phyloP scores from a whole-genome alignment of 2,888 invertebrate genomes.

The Hirtodrosophila duncani region DNA sequence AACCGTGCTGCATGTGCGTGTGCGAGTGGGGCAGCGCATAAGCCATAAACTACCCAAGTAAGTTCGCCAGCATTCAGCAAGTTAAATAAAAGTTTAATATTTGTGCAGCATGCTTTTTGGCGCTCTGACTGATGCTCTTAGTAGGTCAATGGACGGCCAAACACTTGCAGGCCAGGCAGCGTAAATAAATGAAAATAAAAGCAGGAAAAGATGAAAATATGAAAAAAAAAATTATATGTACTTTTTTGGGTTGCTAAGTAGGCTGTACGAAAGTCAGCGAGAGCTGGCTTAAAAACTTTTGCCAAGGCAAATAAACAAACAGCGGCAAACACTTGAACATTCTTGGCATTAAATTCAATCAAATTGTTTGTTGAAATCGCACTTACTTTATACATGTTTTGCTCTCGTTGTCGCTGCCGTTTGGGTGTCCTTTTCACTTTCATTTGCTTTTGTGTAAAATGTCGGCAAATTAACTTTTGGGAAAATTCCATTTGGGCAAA shows the following conservation, averaged over 20 bases:
- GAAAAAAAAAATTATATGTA: slow-evolving; percentile 13
- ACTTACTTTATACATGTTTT: not conserved
- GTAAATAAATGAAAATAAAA: slow-evolving; percentile 17
- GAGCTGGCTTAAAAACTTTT: slow-evolving; percentile 16
- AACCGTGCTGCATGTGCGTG: too few relatives aligned
- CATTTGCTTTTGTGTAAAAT: slow-evolving; percentile 12
- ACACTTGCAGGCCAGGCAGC: not conserved
- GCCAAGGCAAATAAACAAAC: slow-evolving; percentile 11
- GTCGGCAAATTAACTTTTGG: slow-evolving; percentile 49
- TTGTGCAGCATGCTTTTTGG: slow-evolving; percentile 37
- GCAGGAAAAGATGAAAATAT: slow-evolving; percentile 3
- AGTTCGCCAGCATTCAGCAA: not conserved
- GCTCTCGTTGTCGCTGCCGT: not conserved
- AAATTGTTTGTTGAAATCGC: slow-evolving; percentile 11
- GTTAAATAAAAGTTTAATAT: slow-evolving; percentile 28
- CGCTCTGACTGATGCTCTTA: slow-evolving; percentile 26
- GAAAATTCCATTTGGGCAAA: slow-evolving; percentile 28
- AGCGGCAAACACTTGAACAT: slow-evolving; percentile 30
- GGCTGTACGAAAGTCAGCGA: slow-evolving; percentile 24
- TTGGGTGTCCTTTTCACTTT: slow-evolving; percentile 28
- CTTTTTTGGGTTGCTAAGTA: slow-evolving; percentile 27
- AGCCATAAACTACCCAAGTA: too few relatives aligned
- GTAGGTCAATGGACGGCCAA: slow-evolving; percentile 47
- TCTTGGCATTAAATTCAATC: slow-evolving; percentile 36
- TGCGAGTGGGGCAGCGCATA: too few relatives aligned